Conservation (phyloP, 2,113 vertebrate genomes). For the Herpetotheres cachinnans region DNA sequence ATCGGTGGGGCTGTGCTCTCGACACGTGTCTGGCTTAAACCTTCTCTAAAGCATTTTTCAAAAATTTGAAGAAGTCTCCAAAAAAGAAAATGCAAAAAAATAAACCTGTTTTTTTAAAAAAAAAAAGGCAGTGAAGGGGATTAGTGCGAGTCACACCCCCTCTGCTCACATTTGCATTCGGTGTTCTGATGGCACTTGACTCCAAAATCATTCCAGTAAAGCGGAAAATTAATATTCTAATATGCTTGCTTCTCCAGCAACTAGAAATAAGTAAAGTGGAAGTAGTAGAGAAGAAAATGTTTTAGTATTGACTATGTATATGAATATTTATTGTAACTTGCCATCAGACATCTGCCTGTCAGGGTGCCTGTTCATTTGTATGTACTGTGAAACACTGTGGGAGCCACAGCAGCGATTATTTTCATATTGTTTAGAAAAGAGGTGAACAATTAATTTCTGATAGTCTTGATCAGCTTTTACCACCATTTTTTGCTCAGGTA, state of each 20-base stretch:
- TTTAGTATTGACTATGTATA: constrained; percentile 43
- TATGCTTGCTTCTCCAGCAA: constrained; percentile 72
- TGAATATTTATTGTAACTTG: constrained; percentile 69
- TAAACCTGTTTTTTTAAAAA: neutral
- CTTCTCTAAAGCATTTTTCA: neutral
- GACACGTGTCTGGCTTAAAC: neutral
- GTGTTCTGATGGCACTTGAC: constrained; percentile 68
- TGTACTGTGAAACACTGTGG: neutral
- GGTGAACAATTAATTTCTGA: neutral
- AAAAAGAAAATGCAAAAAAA: constrained; percentile 54
- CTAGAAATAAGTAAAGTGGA: constrained; percentile 69
- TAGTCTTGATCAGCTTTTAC: neutral
- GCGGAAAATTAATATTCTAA: constrained; percentile 87
- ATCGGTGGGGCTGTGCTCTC: neutral
- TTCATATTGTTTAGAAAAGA: neutral
- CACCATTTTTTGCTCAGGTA: neutral
- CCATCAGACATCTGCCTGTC: constrained; percentile 11
- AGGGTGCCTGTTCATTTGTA: neutral
- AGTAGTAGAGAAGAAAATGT: constrained; percentile 60
- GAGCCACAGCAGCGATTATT: neutral
- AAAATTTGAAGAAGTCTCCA: neutral
- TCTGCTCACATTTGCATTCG: constrained; percentile 67
- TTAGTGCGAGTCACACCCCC: constrained; percentile 64
- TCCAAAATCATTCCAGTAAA: constrained; percentile 83
- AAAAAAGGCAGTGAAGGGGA: constrained; percentile 45